Evolutionary conservation across 2,797 vertebrate species (phyloP), one percentile per base, ranked within the genome.

Genomic region (Gobionotothen gibberifrons): DNA sequence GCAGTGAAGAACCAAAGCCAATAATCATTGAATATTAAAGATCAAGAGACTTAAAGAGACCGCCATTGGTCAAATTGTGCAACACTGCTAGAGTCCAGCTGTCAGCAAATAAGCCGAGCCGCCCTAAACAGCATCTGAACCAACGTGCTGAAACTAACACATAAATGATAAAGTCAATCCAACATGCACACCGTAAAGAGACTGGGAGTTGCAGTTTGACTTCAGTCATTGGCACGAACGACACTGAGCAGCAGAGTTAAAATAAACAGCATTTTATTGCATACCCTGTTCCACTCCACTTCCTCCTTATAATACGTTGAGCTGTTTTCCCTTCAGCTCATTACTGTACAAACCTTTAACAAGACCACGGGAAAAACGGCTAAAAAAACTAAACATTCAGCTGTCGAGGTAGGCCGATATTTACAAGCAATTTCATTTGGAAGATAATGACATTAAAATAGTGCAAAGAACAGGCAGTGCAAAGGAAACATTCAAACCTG

Each of bases 381-480:
- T 12, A 59, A 57, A 75, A 81, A 66, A 42, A n/a, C n/a, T n/a
- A n/a, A n/a, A 90, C 86, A 87, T 87, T 90, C 65, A 82, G 16
- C 54, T 12, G 68, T 81, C 55, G 3, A 66, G 13, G 59, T 75
- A 72, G 54, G 60, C 32, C 69, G 74, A 87, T 60, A 76, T 76
- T 79, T 43, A 74, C 40, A 74, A 81, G 72, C 36, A 16, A 42
- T 76, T 52, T 42, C 39, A 16, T 79, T 66, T 55, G 1, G 40
- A 76, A 54, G 62, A 75, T 39, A 68, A 59, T 46, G 58, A 83
- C 65, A 77, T 74, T 26, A 72, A 74, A 85, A 79, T 85, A 93
- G 92, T 94, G 93, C 92, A 94, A 94, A 89, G 80, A 73, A 73
- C 62, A 54, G 72, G 52, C 32, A 8, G 32, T 36, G 32, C 32